Evolutionary conservation across 2,888 invertebrate species (phyloP), one percentile per base, ranked within the genome.

Genomic region (Drosophila kuntzei): DNA sequence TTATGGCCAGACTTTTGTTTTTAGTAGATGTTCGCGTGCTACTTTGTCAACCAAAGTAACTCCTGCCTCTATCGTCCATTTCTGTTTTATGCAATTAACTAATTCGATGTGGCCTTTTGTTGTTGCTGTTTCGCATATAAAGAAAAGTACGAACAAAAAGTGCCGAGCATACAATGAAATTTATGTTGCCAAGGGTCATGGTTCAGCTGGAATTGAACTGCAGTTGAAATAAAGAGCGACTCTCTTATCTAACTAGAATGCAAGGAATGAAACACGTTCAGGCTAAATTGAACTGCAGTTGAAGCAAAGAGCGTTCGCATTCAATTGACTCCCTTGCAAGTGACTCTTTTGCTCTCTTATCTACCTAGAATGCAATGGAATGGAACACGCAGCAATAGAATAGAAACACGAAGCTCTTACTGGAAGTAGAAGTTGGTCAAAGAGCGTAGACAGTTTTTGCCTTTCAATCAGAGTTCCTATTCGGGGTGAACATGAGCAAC

Each of bases 81-180:
- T 53, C 58, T 65, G 53, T 51, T 82, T 82, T 71, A 71, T 77
- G 79, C 89, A 89, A 87, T 89, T 89, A 89, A 89, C 87, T 89
- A 89, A 87, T 87, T 81, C 85, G 72, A 76, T 77, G 76, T 71
- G 70, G 72, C 61, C 66, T 69, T 68, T 69, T 65, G 62, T 65
- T 79, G 53, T 39, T 54, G 41, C 32, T 34, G n/a, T 12, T 32
- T 29, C 29, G 36, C 25, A 25, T 36, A 50, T 29, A 46, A 36
- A 36, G 54, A 57, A 36, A 57, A 57, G 44, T 44, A 71, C 51
- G 34, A 65, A 67, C 44, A 63, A 54, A 69, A 58, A 55, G 50
- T 43, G 27, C 37, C 46, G 27, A 55, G 37, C 53, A 64, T 66
- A 69, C 78, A 81, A 73, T 73, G 60, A 60, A 87, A 84, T 89